phyloP scores from a whole-genome alignment of 2,797 vertebrate species.

The Epinephelus awoara region DNA sequence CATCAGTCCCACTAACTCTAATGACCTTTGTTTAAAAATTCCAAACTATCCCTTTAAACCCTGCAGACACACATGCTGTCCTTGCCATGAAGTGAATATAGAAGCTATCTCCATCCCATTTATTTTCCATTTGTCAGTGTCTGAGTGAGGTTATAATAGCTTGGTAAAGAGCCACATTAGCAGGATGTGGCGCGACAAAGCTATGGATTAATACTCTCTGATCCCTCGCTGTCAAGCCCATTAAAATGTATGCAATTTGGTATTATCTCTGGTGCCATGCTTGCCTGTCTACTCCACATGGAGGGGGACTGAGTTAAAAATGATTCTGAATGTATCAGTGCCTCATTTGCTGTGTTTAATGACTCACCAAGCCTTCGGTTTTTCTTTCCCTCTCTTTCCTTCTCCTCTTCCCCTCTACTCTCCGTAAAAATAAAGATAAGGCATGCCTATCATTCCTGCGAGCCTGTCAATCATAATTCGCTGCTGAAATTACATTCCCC shows the following conservation, averaged over 20 bases:
- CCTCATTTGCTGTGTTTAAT: constrained; percentile 73
- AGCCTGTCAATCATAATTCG: constrained; percentile 75
- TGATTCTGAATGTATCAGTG: constrained; percentile 68
- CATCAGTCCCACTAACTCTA: not conserved
- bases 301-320: constrained; percentile 58
- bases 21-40: not conserved
- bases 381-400: constrained; percentile 1
- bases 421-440: constrained; percentile 68
- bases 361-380: constrained; percentile 53
- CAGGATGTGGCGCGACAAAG: constrained; percentile 67
- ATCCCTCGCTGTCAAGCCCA: constrained; percentile 76
- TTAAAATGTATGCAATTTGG: constrained; percentile 81
- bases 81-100: constrained; percentile 37
- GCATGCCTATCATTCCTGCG: constrained; percentile 63
- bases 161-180: constrained; percentile 77
- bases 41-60: not conserved
- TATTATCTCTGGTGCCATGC: constrained; percentile 73
- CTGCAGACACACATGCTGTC: constrained; percentile 3
- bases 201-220: constrained; percentile 77
- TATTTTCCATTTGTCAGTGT: constrained; percentile 70
- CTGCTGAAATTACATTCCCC: constrained; percentile 62
- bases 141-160: constrained; percentile 71
- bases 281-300: constrained; percentile 46
- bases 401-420: constrained; percentile 39
- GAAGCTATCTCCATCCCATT: constrained; percentile 59